These are phyloP conservation scores for Cavia porcellus DNA, from an alignment of 2,113 vertebrate genomes.

Conservation along the genomic window DNA sequence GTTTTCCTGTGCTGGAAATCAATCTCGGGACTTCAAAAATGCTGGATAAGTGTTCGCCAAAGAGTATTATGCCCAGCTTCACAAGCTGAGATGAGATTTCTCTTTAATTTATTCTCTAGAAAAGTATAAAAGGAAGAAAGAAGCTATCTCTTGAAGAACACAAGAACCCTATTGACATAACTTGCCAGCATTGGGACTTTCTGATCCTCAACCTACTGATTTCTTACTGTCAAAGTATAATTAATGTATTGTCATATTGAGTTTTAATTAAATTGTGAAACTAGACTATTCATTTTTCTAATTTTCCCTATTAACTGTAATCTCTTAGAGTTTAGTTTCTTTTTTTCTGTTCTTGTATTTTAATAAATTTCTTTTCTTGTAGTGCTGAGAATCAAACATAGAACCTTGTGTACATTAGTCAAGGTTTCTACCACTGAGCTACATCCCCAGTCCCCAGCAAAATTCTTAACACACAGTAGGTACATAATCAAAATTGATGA, in stretches of 20 bases:
- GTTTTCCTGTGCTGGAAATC: not conserved
- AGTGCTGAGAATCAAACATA: not conserved
- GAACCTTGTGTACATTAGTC: not conserved
- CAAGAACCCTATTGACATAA: not conserved
- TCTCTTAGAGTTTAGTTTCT: not conserved
- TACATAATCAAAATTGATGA: not conserved
- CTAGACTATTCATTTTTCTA: conserved; percentile 12
- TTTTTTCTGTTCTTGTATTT: conserved; percentile 23
- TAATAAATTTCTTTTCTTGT: not conserved
- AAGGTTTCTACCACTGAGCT: not conserved
- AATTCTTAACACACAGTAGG: not conserved
- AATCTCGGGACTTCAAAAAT: not conserved
- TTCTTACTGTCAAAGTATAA: conserved; percentile 33
- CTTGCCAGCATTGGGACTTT: not conserved
- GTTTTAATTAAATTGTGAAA: conserved; percentile 8
- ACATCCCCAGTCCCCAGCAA: not conserved
- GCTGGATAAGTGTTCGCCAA: not conserved
- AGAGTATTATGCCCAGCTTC: not conserved
- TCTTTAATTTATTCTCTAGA: not conserved
- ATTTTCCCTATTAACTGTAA: not conserved
- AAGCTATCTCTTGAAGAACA: not conserved
- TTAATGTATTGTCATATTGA: not conserved
- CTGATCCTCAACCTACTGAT: not conserved
- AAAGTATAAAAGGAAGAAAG: not conserved
- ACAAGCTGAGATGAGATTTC: not conserved